Base-by-base conservation (phyloP, 37 sponge, comb jelly and placozoan species). In the Diacarnus erythraeanus region DNA sequence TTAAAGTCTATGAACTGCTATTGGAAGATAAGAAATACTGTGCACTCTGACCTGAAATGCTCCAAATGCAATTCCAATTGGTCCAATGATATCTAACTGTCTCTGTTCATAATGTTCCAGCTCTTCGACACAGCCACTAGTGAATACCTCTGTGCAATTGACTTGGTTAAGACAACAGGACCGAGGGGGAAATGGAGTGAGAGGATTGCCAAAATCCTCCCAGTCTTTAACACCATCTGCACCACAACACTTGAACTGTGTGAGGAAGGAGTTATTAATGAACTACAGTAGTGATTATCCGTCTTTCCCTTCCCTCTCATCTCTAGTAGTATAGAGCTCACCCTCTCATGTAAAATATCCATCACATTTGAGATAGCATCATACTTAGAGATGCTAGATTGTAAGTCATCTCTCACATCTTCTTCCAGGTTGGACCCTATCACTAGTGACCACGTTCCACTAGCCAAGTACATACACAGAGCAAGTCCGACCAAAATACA, bases 231-330 rank as follows among this genome's bases (percentile, higher is more conserved):
- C 36, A 31, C 51, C 38, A 37, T 66, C 38, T 3, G 51, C 36
- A 18, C 84, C 84, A 75, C 84, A 83, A 59, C 84, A 83, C 9
- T 75, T 57, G 47, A 76, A 83, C 84, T 83, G 61, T 26, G 21
- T 27, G 30, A 47, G 12, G 10, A 47, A 12, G 51, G 51, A 12
- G 51, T n/a, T n/a, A n/a, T n/a, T n/a, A n/a, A 47, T 15, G 12
- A 47, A 47, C 10, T 47, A 47, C 51, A 47, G 10, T 47, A 12
- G 51, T 15, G n/a, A n/a, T n/a, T n/a, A 47, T 12, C 51, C 12
- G 10, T 12, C 6, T 47, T 47, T 15, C 51, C 6, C 10, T 47
- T 47, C 51, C 6, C 51, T 47, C 12, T 47, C 6, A 47, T 12
- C 6, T 47, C 12, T 12, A 47, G 51, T 15, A 12, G 12, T 15